These are phyloP conservation scores for Drosophila macrospina DNA, from an alignment of 2,888 invertebrate genomes.

Conservation along the genomic window DNA sequence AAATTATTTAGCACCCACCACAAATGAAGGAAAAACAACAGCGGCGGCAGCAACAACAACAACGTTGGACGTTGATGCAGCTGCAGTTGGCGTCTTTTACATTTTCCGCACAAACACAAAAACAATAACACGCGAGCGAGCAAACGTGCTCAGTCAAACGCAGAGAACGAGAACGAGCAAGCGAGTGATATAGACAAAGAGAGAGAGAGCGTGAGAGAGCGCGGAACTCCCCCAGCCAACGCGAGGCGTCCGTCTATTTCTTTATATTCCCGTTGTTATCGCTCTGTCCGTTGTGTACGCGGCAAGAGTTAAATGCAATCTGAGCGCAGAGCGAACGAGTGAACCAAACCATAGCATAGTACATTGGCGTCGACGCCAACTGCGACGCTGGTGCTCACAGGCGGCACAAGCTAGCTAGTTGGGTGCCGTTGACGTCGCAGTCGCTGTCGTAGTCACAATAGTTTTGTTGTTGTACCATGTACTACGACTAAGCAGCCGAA, in stretches of 20 bases:
- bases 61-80: conserved; percentile 39
- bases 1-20: conserved; percentile 64
- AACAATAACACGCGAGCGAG: conserved; percentile 44
- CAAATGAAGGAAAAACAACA: conserved; percentile 19
- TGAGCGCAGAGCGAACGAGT: conserved; percentile 54
- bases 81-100: conserved; percentile 60
- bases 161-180: conserved; percentile 10
- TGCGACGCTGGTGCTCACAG: conserved; percentile 37
- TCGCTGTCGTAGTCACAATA: conserved; percentile 15
- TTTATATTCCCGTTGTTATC: conserved; percentile 56
- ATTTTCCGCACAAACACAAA: conserved; percentile 56
- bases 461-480: conserved; percentile 23
- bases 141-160: conserved; percentile 31
- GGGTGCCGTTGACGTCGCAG: conserved; percentile 32
- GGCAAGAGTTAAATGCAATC: conserved; percentile 81
- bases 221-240: conserved; percentile 60
- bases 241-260: conserved; percentile 46
- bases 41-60: conserved; percentile 24
- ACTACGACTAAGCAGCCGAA: conserved; percentile 40
- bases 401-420: conserved; percentile 20
- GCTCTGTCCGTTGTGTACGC: conserved; percentile 70
- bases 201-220: conserved; percentile 41
- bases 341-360: conserved; percentile 42
- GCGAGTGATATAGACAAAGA: conserved; percentile 21
- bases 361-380: conserved; percentile 45